phyloP scores from a whole-genome alignment of 2,797 vertebrate genomes.

The Ateles fusciceps region DNA sequence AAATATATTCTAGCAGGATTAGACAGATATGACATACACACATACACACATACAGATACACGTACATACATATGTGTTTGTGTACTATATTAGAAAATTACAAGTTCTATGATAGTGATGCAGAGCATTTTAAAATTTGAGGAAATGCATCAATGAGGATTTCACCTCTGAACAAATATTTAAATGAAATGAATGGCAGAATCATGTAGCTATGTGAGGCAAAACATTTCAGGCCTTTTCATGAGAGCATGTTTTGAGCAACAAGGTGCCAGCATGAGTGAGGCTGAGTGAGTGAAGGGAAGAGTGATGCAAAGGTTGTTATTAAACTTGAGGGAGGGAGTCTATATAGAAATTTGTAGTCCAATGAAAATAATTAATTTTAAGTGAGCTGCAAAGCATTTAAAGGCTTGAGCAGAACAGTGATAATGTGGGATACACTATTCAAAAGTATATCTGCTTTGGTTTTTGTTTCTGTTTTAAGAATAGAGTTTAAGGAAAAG shows the following conservation, averaged over 20 bases:
- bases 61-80: not conserved
- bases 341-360: not conserved
- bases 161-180: not conserved
- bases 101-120: not conserved
- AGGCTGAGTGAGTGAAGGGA: not conserved
- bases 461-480: not conserved
- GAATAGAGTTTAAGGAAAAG: not conserved
- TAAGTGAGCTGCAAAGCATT: not conserved
- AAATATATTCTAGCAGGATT: not conserved
- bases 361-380: not conserved
- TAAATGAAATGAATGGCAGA: not conserved
- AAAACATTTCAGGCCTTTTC: not conserved
- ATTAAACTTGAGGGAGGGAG: not conserved
- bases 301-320: not conserved
- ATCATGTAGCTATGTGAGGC: no score
- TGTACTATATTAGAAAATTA: not conserved
- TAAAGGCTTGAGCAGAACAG: not conserved
- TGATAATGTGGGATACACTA: not conserved
- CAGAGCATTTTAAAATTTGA: not conserved
- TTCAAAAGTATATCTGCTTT: not conserved
- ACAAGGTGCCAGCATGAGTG: accelerated
- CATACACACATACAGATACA: no score
- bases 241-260: not conserved
- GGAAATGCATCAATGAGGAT: not conserved
- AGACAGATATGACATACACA: not conserved